A percentile compares a stretch with the other conserved stretches of the same genome.
Evolutionary conservation across 2,888 invertebrate species (phyloP).

Genomic region (Drosophila flavopinicola): DNA sequence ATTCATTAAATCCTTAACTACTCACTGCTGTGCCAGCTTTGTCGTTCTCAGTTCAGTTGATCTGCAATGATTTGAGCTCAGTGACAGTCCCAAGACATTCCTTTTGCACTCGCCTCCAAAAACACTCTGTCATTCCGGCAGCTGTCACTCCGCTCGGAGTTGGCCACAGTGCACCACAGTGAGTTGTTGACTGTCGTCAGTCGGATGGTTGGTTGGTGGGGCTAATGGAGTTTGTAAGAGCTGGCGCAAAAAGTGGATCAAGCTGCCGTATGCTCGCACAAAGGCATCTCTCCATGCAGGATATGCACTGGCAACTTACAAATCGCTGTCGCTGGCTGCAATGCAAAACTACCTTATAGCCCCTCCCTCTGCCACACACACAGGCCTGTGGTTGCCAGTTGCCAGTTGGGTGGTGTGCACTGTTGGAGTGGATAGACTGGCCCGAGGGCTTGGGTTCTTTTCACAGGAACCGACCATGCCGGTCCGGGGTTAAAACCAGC

Average conservation of each 20-base stretch:
- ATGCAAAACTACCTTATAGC: constrained; percentile 29
- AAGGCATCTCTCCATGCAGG: constrained; percentile 47
- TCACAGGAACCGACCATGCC: constrained; percentile 33
- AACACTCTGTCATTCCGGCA: constrained; percentile 27
- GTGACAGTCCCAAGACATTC: constrained; percentile 15
- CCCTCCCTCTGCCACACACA: constrained; percentile 1
- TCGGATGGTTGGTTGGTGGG: constrained; percentile 19
- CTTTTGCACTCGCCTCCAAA: neutral
- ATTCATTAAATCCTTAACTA: neutral
- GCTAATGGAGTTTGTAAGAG: constrained; percentile 70
- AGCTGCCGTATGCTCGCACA: constrained; percentile 56
- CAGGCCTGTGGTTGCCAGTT: constrained; percentile 56
- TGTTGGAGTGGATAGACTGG: constrained; percentile 17
- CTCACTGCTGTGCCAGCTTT: no score
- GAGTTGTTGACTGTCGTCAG: constrained; percentile 41
- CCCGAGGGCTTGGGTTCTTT: constrained; percentile 60
- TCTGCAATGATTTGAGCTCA: constrained; percentile 17
- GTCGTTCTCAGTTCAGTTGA: neutral
- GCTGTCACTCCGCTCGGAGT: constrained; percentile 33
- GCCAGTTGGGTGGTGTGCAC: no score
- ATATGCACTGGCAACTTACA: constrained; percentile 64
- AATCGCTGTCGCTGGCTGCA: constrained; percentile 56
- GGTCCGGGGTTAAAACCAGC: constrained; percentile 10
- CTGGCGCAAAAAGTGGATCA: constrained; percentile 61
- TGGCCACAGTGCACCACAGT: constrained; percentile 31